A percentile compares a stretch with the other conserved stretches of the same genome.
phyloP scores from a whole-genome alignment of 2,888 invertebrate species.

The Loripinus fragilis region DNA sequence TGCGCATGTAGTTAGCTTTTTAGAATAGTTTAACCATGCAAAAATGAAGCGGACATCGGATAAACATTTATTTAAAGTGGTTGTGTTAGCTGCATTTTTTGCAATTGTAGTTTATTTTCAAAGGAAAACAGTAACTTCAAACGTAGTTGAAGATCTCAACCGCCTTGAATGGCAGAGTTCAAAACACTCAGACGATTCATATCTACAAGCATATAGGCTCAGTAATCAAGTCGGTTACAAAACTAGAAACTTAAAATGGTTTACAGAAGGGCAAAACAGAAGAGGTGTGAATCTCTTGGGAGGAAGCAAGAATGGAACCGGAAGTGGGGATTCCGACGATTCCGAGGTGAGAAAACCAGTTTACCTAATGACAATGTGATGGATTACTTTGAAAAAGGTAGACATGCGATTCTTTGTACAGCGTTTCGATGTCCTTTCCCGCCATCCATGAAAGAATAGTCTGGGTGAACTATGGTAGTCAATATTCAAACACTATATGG shows the following conservation, averaged over 20 bases:
- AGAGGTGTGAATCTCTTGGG: neutral
- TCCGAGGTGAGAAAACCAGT: neutral
- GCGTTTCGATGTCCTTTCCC: too few relatives aligned
- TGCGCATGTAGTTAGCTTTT: neutral
- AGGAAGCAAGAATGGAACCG: neutral
- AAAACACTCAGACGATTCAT: neutral
- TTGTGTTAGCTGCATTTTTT: neutral
- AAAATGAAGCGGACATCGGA: neutral
- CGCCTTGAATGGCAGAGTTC: neutral
- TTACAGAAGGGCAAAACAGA: neutral
- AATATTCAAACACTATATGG: too few relatives aligned
- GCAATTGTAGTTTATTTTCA: constrained; percentile 8
- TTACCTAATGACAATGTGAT: too few relatives aligned
- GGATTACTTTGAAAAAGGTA: too few relatives aligned
- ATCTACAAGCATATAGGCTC: neutral
- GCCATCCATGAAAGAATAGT: too few relatives aligned
- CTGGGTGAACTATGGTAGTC: too few relatives aligned
- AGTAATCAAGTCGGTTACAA: neutral
- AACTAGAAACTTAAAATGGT: neutral
- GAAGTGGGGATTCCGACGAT: constrained; percentile 7
- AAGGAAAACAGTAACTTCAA: neutral
- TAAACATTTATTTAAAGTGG: neutral
- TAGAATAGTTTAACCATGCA: neutral
- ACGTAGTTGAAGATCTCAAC: neutral
- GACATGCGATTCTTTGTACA: too few relatives aligned